These are phyloP conservation scores for Zonitis immaculata DNA, from an alignment of 2,888 invertebrate species.

Conservation along the genomic window DNA sequence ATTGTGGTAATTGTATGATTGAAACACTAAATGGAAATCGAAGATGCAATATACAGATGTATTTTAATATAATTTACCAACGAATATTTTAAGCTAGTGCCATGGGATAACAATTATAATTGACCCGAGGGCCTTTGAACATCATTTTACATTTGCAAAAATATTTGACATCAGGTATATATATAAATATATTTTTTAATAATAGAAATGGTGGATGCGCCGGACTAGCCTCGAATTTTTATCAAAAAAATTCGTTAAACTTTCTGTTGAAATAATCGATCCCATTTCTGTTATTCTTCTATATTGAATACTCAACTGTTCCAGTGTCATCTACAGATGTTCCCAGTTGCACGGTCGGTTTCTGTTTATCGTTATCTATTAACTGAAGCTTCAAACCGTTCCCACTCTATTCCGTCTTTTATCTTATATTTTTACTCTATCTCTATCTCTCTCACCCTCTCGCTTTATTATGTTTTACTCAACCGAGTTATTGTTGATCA, in stretches of 20 bases:
- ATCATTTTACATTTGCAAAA: no score
- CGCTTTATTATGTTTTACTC: not conserved
- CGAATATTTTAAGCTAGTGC: no score
- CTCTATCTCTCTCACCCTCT: not conserved
- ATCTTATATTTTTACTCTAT: no score
- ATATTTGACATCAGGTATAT: no score
- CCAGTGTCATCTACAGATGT: not conserved
- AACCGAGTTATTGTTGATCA: slow-evolving; percentile 3
- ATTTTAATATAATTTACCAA: no score
- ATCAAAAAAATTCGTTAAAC: not conserved
- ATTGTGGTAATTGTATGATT: not conserved
- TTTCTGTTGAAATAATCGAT: not conserved
- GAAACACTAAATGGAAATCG: not conserved
- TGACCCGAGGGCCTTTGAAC: no score
- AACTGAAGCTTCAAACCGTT: slow-evolving; percentile 10
- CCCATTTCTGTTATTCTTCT: not conserved
- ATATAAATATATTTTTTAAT: no score
- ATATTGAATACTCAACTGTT: not conserved
- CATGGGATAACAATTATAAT: not conserved
- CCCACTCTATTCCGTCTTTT: not conserved
- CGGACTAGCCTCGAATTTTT: not conserved
- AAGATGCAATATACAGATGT: no score
- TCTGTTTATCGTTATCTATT: slow-evolving; percentile 12
- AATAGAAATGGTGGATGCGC: not conserved
- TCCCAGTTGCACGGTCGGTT: not conserved